phyloP scores from a whole-genome alignment of 2,888 invertebrate genomes.

The Miltochrista miniata region DNA sequence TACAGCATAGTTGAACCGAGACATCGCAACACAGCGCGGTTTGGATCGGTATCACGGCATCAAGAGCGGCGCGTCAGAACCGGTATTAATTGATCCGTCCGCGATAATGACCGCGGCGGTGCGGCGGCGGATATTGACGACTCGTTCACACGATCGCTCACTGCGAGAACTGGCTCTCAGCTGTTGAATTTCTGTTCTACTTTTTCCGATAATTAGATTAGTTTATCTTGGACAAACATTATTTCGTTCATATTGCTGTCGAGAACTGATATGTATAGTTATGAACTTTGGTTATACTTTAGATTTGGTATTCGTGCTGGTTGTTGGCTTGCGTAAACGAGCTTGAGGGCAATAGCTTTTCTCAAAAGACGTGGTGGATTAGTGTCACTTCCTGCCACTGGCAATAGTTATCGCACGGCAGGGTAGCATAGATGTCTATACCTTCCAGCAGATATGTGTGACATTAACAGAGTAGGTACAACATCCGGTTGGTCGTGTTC shows the following conservation, averaged over 20 bases:
- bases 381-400: too few species aligned
- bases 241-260: neutral
- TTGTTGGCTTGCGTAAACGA: too few species aligned
- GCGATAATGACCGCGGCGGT: slow-evolving; percentile 14
- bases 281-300: too few species aligned
- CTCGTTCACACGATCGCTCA: neutral
- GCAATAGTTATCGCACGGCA: too few species aligned
- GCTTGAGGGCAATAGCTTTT: too few species aligned
- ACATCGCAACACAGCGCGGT: neutral
- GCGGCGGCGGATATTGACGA: neutral
- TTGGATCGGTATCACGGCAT: neutral
- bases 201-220: too few species aligned
- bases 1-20: too few species aligned
- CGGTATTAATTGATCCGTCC: slow-evolving; percentile 14
- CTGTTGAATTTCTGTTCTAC: neutral
- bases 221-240: neutral
- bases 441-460: too few species aligned
- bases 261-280: neutral
- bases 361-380: too few species aligned
- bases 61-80: slow-evolving; percentile 4
- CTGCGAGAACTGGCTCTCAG: neutral
- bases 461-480: neutral
- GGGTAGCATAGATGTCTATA: too few species aligned
- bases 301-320: too few species aligned
- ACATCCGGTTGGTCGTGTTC: neutral